Evolutionary conservation across 2,797 vertebrate species (phyloP).

Genomic region (Echiichthys vipera): DNA sequence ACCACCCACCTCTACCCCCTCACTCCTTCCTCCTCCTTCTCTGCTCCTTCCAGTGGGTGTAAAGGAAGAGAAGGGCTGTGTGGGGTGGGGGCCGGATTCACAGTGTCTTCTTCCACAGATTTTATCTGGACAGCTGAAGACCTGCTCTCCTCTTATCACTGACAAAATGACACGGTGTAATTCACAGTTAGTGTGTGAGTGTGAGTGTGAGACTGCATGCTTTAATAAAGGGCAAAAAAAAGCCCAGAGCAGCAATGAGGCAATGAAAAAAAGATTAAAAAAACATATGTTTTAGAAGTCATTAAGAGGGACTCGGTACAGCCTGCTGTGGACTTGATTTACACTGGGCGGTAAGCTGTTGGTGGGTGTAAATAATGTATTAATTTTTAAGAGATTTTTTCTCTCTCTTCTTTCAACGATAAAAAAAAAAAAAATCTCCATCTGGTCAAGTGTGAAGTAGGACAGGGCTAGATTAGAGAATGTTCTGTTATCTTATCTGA

Average conservation of each 20-base stretch:
- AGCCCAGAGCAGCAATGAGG: slow-evolving; percentile 62
- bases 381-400: slow-evolving; percentile 83
- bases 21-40: not conserved
- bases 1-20: slow-evolving; percentile 26
- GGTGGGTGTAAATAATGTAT: slow-evolving; percentile 83
- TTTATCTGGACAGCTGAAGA: slow-evolving; percentile 66
- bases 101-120: slow-evolving; percentile 58
- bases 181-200: slow-evolving; percentile 44
- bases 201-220: slow-evolving; percentile 43
- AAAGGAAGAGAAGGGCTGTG: not conserved
- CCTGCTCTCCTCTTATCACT: slow-evolving; percentile 62
- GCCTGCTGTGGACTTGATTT: slow-evolving; percentile 82
- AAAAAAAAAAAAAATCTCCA: slow-evolving; percentile 79
- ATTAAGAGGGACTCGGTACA: slow-evolving; percentile 80
- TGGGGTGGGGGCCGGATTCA: not conserved
- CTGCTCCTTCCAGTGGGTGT: slow-evolving; percentile 34
- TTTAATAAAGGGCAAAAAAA: slow-evolving; percentile 72
- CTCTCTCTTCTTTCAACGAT: slow-evolving; percentile 68
- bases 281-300: slow-evolving; percentile 83
- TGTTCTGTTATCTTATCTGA: slow-evolving; percentile 83
- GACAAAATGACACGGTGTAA: slow-evolving; percentile 69
- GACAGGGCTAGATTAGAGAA: slow-evolving; percentile 84
- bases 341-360: slow-evolving; percentile 72
- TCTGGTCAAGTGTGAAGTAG: slow-evolving; percentile 85
- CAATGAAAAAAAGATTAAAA: slow-evolving; percentile 79